Conservation (phyloP, 2,888 invertebrate genomes). For the Iselma pallidipennis region DNA sequence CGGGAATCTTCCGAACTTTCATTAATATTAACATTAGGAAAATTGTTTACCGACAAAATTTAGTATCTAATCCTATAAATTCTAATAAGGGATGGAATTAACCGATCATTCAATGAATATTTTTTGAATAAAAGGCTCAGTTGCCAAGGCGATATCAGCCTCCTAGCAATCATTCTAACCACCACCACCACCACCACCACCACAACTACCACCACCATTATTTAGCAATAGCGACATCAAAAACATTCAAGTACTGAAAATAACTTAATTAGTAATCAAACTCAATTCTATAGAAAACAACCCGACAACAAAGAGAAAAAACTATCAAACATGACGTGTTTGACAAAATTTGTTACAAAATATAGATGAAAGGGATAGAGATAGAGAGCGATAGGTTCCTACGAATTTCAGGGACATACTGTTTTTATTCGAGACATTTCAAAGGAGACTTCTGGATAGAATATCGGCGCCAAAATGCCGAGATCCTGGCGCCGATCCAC, state of each 20-base stretch:
- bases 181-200: too few species aligned
- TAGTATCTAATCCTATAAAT: too few species aligned
- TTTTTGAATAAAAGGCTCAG: not conserved
- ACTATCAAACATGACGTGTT: not conserved
- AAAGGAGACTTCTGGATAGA: slow-evolving; percentile 4
- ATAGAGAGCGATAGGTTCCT: not conserved
- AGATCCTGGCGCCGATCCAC: slow-evolving; percentile 18
- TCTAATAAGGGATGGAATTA: too few species aligned
- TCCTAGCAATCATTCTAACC: not conserved
- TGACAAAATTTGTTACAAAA: not conserved
- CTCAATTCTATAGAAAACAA: not conserved
- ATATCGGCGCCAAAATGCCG: slow-evolving; percentile 21
- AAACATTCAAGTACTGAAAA: not conserved
- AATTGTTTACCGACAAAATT: too few species aligned
- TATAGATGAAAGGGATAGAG: not conserved
- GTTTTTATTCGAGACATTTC: slow-evolving; percentile 14
- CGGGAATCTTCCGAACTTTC: too few species aligned
- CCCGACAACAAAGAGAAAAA: not conserved
- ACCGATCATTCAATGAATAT: not conserved
- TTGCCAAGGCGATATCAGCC: not conserved
- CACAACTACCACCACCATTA: too few species aligned
- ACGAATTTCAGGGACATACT: slow-evolving; percentile 13
- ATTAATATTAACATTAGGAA: too few species aligned
- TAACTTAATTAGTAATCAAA: not conserved
- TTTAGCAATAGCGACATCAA: not conserved